Evolutionary conservation across 2,888 invertebrate genomes (phyloP).

Genomic region (Ormyrus pomaceus): DNA sequence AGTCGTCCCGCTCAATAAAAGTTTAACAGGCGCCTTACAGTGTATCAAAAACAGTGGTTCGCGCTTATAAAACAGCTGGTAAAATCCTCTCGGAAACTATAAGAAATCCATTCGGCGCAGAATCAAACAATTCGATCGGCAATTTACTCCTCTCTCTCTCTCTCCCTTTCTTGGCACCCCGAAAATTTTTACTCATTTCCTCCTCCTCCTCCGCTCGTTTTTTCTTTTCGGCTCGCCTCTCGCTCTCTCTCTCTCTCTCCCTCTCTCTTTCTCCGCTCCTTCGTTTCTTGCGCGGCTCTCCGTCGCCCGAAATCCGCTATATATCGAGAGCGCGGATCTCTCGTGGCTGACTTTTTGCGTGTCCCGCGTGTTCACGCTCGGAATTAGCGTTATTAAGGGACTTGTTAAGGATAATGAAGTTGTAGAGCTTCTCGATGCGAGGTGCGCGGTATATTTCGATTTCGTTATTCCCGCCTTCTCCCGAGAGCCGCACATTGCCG

Average conservation of each 20-base stretch:
- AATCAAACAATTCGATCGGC: constrained; percentile 38
- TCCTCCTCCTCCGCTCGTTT: constrained; percentile 55
- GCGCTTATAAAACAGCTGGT: neutral
- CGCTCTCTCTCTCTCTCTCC: constrained; percentile 47
- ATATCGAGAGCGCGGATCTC: constrained; percentile 26
- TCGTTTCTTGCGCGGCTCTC: constrained; percentile 60
- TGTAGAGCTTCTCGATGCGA: constrained; percentile 39
- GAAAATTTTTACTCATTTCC: constrained; percentile 40
- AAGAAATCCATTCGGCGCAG: too few species aligned
- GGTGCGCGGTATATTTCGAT: constrained; percentile 36
- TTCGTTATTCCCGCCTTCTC: constrained; percentile 12
- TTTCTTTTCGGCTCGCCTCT: constrained; percentile 53
- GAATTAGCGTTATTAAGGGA: constrained; percentile 60
- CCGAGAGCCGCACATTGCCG: neutral
- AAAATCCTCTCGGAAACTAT: neutral
- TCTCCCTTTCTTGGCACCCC: neutral
- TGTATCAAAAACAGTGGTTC: too few species aligned
- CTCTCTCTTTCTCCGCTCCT: constrained; percentile 48
- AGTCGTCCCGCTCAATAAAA: too few species aligned
- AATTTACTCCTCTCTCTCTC: constrained; percentile 36
- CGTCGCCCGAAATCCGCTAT: constrained; percentile 52
- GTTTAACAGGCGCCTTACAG: too few species aligned
- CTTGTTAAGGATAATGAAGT: constrained; percentile 59
- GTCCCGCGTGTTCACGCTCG: constrained; percentile 60
- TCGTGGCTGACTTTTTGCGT: constrained; percentile 58